Conservation (phyloP, 2,113 vertebrate species). For the Plectropomus leopardus region DNA sequence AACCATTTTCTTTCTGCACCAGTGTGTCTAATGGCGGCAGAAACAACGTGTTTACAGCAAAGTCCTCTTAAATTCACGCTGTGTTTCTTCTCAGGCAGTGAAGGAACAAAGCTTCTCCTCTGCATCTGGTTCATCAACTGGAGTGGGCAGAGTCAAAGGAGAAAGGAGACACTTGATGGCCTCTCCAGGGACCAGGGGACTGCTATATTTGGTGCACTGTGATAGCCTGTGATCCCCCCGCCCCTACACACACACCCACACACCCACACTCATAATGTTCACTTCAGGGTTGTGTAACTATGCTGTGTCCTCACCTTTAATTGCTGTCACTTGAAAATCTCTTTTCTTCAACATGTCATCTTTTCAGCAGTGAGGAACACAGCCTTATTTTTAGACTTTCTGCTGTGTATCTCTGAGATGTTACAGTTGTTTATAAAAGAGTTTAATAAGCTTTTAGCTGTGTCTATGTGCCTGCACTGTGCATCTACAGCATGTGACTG, state of each 20-base stretch:
- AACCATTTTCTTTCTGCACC: neutral
- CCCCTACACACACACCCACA: conserved; percentile 11
- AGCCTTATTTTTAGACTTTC: neutral
- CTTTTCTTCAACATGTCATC: neutral
- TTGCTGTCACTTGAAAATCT: conserved; percentile 32
- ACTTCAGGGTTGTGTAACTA: conserved; percentile 31
- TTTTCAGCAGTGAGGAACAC: neutral
- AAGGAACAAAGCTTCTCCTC: conserved; percentile 16
- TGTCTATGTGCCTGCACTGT: neutral
- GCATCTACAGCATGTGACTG: no score
- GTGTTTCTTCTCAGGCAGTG: conserved; percentile 11
- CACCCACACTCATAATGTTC: neutral
- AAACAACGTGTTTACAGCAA: conserved; percentile 13
- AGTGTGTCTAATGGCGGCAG: neutral
- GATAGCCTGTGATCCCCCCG: conserved; percentile 19
- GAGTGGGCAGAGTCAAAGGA: conserved; percentile 59
- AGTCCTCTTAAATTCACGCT: conserved; percentile 18
- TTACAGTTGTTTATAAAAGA: neutral
- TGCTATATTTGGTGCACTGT: conserved; percentile 70
- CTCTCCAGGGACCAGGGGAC: conserved; percentile 60
- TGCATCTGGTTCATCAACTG: conserved; percentile 55
- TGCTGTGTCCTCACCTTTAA: conserved; percentile 11
- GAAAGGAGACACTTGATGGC: conserved; percentile 57
- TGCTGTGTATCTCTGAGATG: neutral
- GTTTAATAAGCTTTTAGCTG: neutral